Percentiles rank a stretch among this genome's conserved stretches.
phyloP scores from a whole-genome alignment of 2,888 invertebrate species.

The Campopleginae sp. region DNA sequence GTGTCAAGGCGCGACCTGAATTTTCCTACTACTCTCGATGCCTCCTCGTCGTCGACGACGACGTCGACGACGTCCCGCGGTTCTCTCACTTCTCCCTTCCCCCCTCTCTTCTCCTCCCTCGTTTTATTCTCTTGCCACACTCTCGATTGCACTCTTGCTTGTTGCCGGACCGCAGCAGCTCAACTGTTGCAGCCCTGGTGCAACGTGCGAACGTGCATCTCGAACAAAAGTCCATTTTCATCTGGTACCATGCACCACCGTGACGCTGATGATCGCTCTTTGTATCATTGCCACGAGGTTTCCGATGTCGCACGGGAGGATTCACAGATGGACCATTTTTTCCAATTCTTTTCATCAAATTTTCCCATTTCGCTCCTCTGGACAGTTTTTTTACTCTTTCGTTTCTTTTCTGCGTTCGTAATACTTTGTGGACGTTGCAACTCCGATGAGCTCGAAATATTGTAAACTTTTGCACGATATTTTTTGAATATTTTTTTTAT shows the following conservation, averaged over 20 bases:
- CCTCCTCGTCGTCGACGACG: slow-evolving; percentile 57
- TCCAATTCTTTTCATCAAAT: background rate
- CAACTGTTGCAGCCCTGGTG: slow-evolving; percentile 54
- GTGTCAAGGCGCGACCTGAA: slow-evolving; percentile 85
- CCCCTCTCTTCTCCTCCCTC: slow-evolving; percentile 38
- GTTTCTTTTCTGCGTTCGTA: background rate
- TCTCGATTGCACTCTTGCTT: slow-evolving; percentile 65
- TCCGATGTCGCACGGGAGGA: background rate
- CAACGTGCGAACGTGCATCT: slow-evolving; percentile 22
- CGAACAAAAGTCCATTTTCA: slow-evolving; percentile 26
- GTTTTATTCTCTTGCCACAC: slow-evolving; percentile 62
- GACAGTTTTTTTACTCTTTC: background rate
- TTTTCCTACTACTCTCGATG: slow-evolving; percentile 81
- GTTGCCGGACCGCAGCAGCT: slow-evolving; percentile 53
- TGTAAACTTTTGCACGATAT: background rate
- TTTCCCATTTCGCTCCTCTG: background rate
- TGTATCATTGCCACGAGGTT: background rate
- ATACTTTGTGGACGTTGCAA: background rate
- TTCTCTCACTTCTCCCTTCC: slow-evolving; percentile 30
- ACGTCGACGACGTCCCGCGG: slow-evolving; percentile 57
- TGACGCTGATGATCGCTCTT: background rate
- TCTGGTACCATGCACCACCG: background rate
- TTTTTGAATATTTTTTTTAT: background rate
- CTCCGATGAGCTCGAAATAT: background rate
- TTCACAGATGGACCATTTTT: background rate